Evolutionary conservation across 2,888 invertebrate genomes (phyloP), one percentile per base, ranked within the genome.

Genomic region (Carcina quercana): DNA sequence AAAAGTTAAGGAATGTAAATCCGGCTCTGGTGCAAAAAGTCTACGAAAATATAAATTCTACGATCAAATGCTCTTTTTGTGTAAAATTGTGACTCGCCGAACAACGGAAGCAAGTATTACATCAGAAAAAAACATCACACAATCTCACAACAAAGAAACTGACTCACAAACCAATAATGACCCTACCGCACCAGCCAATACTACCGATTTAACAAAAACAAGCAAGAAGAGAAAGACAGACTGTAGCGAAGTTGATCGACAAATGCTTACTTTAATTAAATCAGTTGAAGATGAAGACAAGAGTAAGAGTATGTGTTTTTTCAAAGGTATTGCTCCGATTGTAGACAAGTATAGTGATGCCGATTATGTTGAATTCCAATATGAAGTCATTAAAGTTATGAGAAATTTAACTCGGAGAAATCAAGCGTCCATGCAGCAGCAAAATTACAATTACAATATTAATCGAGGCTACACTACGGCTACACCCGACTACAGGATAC

Each of bases 361-460:
- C 26, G 43, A 50, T 42, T 38, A 38, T 40, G 32, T 48, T n/a
- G 47, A 48, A 44, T 50, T 48, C 10, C 45, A 50, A 36, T 47
- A 42, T 44, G 41, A 47, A 42, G 44, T 45, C 28, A 36, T 36
- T 25, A 40, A 43, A 43, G 34, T 44, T 40, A 46, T 48, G 35
- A 44, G 39, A 43, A 47, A 48, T 38, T 42, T 34, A 24, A 41
- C 37, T 34, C 42, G 34, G 40, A 44, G 37, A 44, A 43, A 42
- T 42, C 19, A 37, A 37, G 40, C 40, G 40, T 37, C 36, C 36
- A 37, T 30, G 32, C 34, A 38, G 34, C 35, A 35, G 34, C 35
- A 38, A 38, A 36, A 28, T 32, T 32, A 32, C 32, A 32, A 27
- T 35, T 32, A 36, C 36, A 36, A 36, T 36, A 36, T 37, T 42